Base-by-base conservation (phyloP, 2,113 vertebrate species). In the Melanocharis versteri region DNA sequence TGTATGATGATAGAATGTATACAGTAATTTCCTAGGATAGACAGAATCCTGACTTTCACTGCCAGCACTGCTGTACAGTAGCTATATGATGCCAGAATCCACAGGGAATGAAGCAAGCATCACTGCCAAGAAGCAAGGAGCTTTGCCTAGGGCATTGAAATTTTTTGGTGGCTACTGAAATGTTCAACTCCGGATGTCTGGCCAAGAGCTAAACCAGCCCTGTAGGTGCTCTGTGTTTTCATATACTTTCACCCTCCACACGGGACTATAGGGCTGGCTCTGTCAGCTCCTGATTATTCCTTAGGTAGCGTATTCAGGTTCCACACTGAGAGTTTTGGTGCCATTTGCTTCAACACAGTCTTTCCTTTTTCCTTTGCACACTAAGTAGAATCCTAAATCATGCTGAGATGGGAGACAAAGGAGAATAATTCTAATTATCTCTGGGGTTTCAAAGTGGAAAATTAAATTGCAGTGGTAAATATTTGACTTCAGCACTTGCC, bases 401-500 rank as follows among this genome's bases (percentile, higher is more conserved):
- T 66, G 22, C 60, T 88, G 90, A 94, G 71, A 80, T 77, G 62
- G 47, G 45, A 96, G 90, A 95, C 64, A 94, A 96, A 92, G 92
- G 82, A 93, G 81, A 95, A 91, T 91, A 85, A 94, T 85, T 95
- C 89, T 88, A 92, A 95, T 97, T 96, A 97, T 89, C 92, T 95
- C 51, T 90, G 54, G 51, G 53, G 68, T 94, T 94, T 96, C 85
- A 93, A 90, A 93, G 90, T 78, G 72, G 93, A 94, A 97, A 94
- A 96, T 96, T 90, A 94, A 96, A 97, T 86, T 90, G 84, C 58
- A 78, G 72, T 92, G 85, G 92, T 97, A 96, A 96, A 97, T 96
- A 96, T 97, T 96, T 94, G 90, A 96, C 85, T 94, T 93, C 51
- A 70, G 68, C 64, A 56, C 71, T 96, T 93, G 92, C 76, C 64